Percentiles rank a stretch among this genome's conserved stretches.
These are phyloP conservation scores for Sapajus apella DNA, from an alignment of 2,113 vertebrate species.

Conservation along the genomic window DNA sequence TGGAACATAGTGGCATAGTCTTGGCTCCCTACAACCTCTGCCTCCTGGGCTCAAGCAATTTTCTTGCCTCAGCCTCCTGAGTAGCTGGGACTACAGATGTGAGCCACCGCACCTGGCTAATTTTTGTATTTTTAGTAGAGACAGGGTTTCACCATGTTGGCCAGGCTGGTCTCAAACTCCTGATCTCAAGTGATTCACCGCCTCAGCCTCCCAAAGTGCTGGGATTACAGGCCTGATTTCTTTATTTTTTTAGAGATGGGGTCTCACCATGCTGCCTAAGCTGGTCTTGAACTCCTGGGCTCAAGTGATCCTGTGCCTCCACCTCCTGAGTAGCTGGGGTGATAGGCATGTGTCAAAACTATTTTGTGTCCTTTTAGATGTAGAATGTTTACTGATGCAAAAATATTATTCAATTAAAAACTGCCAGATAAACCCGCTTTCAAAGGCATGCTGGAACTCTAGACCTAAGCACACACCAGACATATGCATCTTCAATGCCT, in stretches of 20 bases:
- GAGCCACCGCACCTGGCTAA: not conserved
- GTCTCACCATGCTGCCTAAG: not conserved
- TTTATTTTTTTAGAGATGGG: not conserved
- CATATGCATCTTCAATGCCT: not conserved
- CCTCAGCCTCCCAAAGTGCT: not conserved
- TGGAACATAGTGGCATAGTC: not conserved
- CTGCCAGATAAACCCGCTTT: accelerated
- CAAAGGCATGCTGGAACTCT: not conserved
- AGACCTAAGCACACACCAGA: accelerated
- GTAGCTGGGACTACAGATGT: not conserved
- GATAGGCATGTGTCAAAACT: not conserved
- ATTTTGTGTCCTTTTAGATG: not conserved
- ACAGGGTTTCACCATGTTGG: not conserved
- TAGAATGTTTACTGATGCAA: not conserved
- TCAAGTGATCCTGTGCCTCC: not conserved
- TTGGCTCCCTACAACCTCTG: too few relatives aligned
- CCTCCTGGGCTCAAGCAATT: not conserved
- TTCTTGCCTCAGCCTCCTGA: not conserved
- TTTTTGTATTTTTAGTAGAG: not conserved
- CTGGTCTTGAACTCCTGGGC: not conserved
- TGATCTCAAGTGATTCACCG: not conserved
- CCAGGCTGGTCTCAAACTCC: not conserved
- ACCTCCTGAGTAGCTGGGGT: not conserved
- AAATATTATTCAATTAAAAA: not conserved
- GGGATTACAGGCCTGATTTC: not conserved